A percentile compares a stretch with the other conserved stretches of the same genome.
Evolutionary conservation across 92 coral and sea anemone species (phyloP).

Genomic region (Porites lobata): DNA sequence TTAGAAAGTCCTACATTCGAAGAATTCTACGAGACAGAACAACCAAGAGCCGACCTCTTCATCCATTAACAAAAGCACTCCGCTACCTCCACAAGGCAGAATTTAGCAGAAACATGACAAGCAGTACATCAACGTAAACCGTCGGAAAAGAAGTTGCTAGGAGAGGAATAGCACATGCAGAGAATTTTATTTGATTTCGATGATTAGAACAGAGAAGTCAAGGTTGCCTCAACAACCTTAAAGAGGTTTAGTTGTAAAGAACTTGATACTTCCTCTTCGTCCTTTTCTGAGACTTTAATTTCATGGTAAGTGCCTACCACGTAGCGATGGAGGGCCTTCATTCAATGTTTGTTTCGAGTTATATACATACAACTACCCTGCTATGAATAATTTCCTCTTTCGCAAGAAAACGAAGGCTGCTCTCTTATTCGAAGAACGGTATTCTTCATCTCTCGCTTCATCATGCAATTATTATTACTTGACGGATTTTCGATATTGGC

Average conservation of each 20-base stretch:
- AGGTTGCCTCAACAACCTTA: constrained; percentile 48
- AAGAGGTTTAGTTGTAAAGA: neutral
- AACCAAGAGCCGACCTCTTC: neutral
- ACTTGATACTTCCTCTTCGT: neutral
- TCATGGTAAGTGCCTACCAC: neutral
- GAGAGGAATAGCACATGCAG: constrained; percentile 32
- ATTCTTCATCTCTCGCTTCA: neutral
- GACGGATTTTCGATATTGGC: constrained; percentile 22
- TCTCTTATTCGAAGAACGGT: no score
- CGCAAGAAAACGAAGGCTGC: neutral
- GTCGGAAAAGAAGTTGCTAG: constrained; percentile 33
- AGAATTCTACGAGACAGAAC: no score
- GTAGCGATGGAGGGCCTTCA: no score
- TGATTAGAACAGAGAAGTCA: neutral
- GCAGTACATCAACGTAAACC: neutral
- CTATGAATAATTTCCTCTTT: neutral
- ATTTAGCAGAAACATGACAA: neutral
- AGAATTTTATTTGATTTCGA: constrained; percentile 48
- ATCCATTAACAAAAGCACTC: neutral
- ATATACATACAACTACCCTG: neutral
- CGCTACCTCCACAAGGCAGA: neutral
- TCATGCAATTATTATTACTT: no score
- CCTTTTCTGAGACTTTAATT: neutral
- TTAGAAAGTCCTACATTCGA: neutral
- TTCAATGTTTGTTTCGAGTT: no score